Percentiles rank a stretch among this genome's conserved stretches.
These are phyloP conservation scores for Tholera decimalis DNA, from an alignment of 2,888 invertebrate genomes.

Conservation along the genomic window DNA sequence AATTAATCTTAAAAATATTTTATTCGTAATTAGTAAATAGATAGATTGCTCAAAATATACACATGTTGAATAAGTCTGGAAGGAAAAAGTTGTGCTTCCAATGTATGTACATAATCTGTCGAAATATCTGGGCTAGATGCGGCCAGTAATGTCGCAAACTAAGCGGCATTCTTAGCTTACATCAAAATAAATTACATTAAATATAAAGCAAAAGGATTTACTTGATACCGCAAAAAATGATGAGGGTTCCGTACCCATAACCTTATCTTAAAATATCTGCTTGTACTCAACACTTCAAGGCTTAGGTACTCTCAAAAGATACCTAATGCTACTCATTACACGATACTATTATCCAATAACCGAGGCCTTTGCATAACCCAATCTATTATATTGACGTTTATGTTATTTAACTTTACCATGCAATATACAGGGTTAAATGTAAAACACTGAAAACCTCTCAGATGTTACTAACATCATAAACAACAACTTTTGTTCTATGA, in stretches of 20 bases:
- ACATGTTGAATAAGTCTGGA: not conserved
- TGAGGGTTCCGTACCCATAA: not conserved
- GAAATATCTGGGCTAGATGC: slow-evolving; percentile 6
- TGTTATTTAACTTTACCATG: not conserved
- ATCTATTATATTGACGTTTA: too few relatives aligned
- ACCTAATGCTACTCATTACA: not conserved
- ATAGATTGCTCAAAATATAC: slow-evolving; percentile 21
- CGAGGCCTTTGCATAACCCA: not conserved
- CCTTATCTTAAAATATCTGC: not conserved
- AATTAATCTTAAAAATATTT: slow-evolving; percentile 11
- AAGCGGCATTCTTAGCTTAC: not conserved
- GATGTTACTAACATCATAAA: too few relatives aligned
- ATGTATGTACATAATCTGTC: too few relatives aligned
- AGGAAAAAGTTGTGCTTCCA: slow-evolving; percentile 3
- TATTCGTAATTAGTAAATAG: slow-evolving; percentile 6
- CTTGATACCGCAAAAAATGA: not conserved
- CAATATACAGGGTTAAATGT: too few relatives aligned
- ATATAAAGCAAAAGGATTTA: not conserved
- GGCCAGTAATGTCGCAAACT: not conserved
- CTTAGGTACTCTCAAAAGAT: not conserved
- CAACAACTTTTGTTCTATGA: too few relatives aligned
- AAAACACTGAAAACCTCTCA: too few relatives aligned
- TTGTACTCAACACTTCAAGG: too few relatives aligned
- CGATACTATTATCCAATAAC: not conserved
- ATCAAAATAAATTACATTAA: slow-evolving; percentile 7